Base-by-base conservation (phyloP, 2,113 vertebrate species). In the rabbit (Oryctolagus cuniculus) region DNA sequence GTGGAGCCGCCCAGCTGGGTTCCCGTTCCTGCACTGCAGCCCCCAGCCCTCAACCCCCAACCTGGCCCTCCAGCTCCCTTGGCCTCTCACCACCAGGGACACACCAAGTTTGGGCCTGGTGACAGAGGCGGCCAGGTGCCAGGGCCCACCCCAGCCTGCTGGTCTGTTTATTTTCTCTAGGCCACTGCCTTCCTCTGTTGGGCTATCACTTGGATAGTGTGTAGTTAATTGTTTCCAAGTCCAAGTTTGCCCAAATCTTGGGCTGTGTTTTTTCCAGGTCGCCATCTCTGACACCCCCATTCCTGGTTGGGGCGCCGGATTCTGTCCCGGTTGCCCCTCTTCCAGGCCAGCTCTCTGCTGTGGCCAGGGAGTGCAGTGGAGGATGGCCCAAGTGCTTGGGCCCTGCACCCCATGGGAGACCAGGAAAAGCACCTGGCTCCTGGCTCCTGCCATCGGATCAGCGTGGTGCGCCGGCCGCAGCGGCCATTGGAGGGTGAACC, bases 1-100 rank as follows among this genome's bases (percentile, higher is more conserved):
- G 86, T 87, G 95, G 97, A 97, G 38, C 95, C 97, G 67, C 97
- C 97, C 97, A 95, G 79, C 89, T 77, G 74, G 88, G 95, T 97
- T 97, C 95, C 87, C 96, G 80, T 97, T 83, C 72, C 53, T 93
- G 34, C 17, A 4, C 64, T 1, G 9, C 11, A 58, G 55, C 34
- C 53, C 3, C 90, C 12, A 17, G 22, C 44, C 7, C 44, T 44
- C 11, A 58, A 49, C 34, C 53, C 3, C 90, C 12, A 17, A 15
- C 53, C 90, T 55, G 78, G 63, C 67, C 63, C 83, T 93, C 25
- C 34, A 38, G 44, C 49, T 91, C 70, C 38, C 21, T 29, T 13
- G 10, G 73, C 51, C 31, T 36, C 66, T 85, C 31, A n/a, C 58
- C 58, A 21, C 53, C 49, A 85, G 84, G 49, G 77, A 92, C 69